Evolutionary conservation across 2,888 invertebrate species (phyloP).

Genomic region (Alviniconcha strummeri): DNA sequence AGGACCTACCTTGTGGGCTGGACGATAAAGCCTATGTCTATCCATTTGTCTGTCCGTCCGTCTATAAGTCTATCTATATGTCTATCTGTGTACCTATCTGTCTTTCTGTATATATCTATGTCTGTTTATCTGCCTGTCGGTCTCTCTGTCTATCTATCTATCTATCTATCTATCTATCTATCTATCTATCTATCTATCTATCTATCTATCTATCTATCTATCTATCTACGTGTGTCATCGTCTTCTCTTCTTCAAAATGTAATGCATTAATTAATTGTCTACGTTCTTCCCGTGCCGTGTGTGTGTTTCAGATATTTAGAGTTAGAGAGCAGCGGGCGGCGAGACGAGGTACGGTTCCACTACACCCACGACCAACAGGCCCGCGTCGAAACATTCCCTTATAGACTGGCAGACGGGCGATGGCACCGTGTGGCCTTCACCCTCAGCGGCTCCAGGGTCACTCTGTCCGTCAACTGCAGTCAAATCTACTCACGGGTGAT

Average conservation of each 20-base stretch:
- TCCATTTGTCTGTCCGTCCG: not conserved
- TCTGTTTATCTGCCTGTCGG: not conserved
- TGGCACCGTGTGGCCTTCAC: constrained; percentile 91
- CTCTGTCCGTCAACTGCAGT: constrained; percentile 90
- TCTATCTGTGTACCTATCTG: not conserved
- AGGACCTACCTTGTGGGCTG: not conserved
- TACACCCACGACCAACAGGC: constrained; percentile 64
- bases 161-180: not conserved
- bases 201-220: not conserved
- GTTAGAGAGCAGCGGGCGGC: constrained; percentile 91
- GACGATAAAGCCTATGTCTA: not conserved
- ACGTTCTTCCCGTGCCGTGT: not conserved
- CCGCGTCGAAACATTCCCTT: constrained; percentile 88
- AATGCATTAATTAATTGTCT: no score
- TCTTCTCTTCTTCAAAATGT: not conserved
- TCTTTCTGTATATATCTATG: not conserved
- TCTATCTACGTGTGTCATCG: not conserved
- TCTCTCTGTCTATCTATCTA: not conserved
- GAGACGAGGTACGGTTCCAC: constrained; percentile 80
- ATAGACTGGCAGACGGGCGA: constrained; percentile 88
- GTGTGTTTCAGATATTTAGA: constrained; percentile 67
- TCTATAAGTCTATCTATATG: not conserved
- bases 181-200: not conserved
- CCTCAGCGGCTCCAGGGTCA: constrained; percentile 86
- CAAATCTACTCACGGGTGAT: constrained; percentile 88